phyloP scores from a whole-genome alignment of 2,113 vertebrate genomes.

The Percopsis transmontana region DNA sequence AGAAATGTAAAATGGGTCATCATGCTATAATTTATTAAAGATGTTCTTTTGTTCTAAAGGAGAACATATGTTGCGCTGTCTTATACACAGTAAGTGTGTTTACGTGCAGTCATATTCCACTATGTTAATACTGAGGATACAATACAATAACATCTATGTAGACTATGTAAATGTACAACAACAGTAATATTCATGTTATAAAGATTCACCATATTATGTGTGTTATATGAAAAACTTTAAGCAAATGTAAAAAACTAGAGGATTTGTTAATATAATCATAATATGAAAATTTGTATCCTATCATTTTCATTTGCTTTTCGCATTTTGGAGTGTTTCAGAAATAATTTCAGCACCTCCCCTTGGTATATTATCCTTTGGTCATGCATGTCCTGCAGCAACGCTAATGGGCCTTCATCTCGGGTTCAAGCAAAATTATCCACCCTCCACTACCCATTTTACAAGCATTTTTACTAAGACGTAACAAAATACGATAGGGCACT shows the following conservation, averaged over 20 bases:
- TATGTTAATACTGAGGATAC: neutral
- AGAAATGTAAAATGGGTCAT: no score
- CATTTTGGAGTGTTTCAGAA: no score
- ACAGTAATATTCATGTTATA: constrained; percentile 21
- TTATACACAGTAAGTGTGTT: no score
- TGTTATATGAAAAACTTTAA: constrained; percentile 17
- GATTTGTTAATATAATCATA: no score
- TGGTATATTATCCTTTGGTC: constrained; percentile 38
- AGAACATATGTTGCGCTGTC: no score
- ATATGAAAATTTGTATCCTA: no score
- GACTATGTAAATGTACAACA: neutral
- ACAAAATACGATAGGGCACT: no score
- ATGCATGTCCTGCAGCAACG: constrained; percentile 47
- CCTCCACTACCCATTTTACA: neutral
- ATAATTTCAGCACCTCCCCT: constrained; percentile 8
- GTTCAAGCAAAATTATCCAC: constrained; percentile 56
- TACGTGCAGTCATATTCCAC: no score
- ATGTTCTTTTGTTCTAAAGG: no score
- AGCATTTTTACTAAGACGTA: no score
- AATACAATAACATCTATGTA: neutral
- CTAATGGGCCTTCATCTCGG: constrained; percentile 57
- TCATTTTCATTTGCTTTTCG: neutral
- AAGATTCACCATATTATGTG: constrained; percentile 24
- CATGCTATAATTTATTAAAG: no score
- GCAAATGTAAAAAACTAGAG: constrained; percentile 9